Evolutionary conservation across 2,888 invertebrate species (phyloP), one percentile per base, ranked within the genome.

Genomic region (Helleia helle): DNA sequence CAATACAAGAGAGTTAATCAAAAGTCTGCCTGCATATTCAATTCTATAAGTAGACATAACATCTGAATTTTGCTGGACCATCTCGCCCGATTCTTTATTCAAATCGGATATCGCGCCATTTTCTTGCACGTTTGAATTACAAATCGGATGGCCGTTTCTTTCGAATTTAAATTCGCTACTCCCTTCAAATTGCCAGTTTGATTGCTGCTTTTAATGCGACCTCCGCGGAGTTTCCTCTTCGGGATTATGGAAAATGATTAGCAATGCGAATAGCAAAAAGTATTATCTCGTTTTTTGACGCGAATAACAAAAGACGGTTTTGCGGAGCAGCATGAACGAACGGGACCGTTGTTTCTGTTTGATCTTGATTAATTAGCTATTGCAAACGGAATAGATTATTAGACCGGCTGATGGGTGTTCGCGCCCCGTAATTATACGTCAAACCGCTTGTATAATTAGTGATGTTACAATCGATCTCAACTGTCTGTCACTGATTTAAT

Each of bases 91-190:
- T 67, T 65, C 63, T 62, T 71, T 71, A 75, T 75, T 75, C 66
- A 75, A 76, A 76, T 73, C 71, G 64, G 65, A 70, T 67, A 72
- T 65, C 59, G 62, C 59, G 65, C 66, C 71, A 63, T 70, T 72
- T 67, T 71, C 72, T 73, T 66, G 65, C 66, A 75, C 69, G 75
- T 80, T 80, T 77, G 81, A 73, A 81, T 77, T 75, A 71, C 81
- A 77, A 79, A 81, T 80, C 77, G 75, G 72, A 71, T 67, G 63
- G 60, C 64, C 59, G 71, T 72, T 71, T 73, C 74, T 77, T 77
- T 73, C 59, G 57, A 64, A 68, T 72, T 75, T 71, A 69, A 69
- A 73, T 73, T 71, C 69, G 63, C 56, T 59, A 64, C 64, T 65
- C 64, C 66, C 72, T 52, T 60, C 59, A 63, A 72, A 79, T 80